Conservation (phyloP, 2,797 vertebrate genomes). For the Anabacerthia variegaticeps region DNA sequence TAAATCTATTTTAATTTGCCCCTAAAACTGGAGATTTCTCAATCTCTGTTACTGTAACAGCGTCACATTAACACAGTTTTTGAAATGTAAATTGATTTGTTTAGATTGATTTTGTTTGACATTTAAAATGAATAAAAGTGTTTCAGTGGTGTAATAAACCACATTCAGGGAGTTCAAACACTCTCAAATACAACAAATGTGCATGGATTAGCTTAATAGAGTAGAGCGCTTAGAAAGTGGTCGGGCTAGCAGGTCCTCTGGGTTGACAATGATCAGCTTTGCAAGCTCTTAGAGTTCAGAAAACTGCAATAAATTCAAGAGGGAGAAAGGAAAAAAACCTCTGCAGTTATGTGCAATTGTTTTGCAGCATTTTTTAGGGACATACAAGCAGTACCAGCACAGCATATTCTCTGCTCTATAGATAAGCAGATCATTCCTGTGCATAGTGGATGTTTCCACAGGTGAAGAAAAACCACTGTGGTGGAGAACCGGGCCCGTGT, state of each 20-base stretch:
- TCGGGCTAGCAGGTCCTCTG: not conserved
- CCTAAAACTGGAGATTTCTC: not conserved
- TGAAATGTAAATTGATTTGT: conserved; percentile 53
- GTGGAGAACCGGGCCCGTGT: not conserved
- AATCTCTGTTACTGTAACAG: not conserved
- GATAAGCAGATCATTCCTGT: not conserved
- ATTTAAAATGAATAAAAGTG: conserved; percentile 51
- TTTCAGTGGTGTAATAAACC: conserved; percentile 30
- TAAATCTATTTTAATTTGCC: conserved; percentile 44
- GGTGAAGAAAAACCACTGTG: not conserved
- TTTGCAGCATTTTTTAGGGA: not conserved
- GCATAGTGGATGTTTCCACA: not conserved
- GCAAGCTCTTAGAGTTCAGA: not conserved
- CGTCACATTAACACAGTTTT: conserved; percentile 42
- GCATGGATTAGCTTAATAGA: not conserved
- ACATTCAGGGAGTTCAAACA: not conserved
- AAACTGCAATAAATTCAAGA: not conserved
- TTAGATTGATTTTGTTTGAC: conserved; percentile 64
- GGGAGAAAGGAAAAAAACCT: not conserved
- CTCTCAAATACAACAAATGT: not conserved
- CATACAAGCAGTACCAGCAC: fast-evolving
- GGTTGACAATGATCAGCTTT: not conserved
- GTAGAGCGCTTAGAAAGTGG: not conserved
- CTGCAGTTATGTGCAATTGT: not conserved
- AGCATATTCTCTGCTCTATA: not conserved